Conservation (phyloP, 2,113 vertebrate species). For the Egretta garzetta region DNA sequence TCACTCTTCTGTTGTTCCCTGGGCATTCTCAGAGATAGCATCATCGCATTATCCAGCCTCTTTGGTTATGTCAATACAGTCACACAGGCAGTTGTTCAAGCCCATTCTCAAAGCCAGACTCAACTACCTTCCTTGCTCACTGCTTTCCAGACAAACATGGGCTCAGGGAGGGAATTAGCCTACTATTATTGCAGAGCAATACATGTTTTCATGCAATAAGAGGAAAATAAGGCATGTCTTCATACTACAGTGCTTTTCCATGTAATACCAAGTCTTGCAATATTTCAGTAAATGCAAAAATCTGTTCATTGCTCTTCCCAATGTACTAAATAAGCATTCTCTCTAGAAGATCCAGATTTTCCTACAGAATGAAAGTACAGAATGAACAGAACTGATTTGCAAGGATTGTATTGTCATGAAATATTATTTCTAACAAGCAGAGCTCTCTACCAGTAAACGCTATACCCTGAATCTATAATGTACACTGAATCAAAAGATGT, state of each 20-base stretch:
- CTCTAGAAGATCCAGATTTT: background rate
- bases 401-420: background rate
- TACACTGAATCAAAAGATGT: background rate
- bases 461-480: background rate
- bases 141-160: background rate
- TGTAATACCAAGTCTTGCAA: background rate
- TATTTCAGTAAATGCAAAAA: background rate
- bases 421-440: background rate
- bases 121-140: rapidly evolving
- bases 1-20: background rate
- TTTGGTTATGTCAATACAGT: background rate
- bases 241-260: background rate
- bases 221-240: background rate
- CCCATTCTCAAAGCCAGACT: background rate
- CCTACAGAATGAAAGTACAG: background rate
- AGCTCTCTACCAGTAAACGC: background rate
- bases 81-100: background rate
- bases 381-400: background rate
- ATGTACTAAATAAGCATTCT: background rate
- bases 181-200: background rate
- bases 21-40: background rate
- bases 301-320: background rate
- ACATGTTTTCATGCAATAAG: background rate
- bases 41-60: background rate
- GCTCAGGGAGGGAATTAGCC: background rate